Evolutionary conservation across 2,888 invertebrate genomes (phyloP), one percentile per base, ranked within the genome.

Genomic region (Homarus gammarus): DNA sequence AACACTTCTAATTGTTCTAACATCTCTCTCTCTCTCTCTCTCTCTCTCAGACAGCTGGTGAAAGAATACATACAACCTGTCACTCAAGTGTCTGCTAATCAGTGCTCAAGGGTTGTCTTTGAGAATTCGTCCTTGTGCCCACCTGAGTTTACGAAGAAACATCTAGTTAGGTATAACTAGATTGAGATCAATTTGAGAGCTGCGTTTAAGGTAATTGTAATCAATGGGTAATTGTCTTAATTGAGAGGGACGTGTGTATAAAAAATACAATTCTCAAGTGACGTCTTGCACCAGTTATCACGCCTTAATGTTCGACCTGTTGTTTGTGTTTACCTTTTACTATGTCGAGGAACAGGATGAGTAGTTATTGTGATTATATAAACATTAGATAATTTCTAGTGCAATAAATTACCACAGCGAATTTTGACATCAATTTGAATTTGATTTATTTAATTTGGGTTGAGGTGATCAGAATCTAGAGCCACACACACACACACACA

Each of bases 1-100:
- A 83, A 83, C 70, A 70, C 36, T 72, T 51, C 70, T 83, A 51
- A 70, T 83, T 83, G 83, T 44, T 49, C 83, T 83, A 51, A 70
- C 83, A 31, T 84, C 84, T 84, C 84, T 84, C 56, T 84, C 84
- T 84, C 84, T 56, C 84, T 75, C 79, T 79, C 79, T 79, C 56
- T 79, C 79, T 79, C 56, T 79, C 79, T 79, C 79, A n/a, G n/a
- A n/a, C n/a, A n/a, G n/a, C n/a, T n/a, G n/a, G n/a, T n/a, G n/a
- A n/a, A n/a, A n/a, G n/a, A n/a, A n/a, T n/a, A n/a, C n/a, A n/a
- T n/a, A n/a, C n/a, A n/a, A 38, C 44, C 77, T 77, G 40, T 77
- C 77, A 40, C 77, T 77, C 15, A 22, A 8, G 18, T 68, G 22
- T 68, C 12, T 68, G n/a, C 68, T 6, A 15, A 18, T 56, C 56